Evolutionary conservation across 1,140 invertebrate genomes (phyloP), one percentile per base, ranked within the genome.

Genomic region (Penaeus indicus): DNA sequence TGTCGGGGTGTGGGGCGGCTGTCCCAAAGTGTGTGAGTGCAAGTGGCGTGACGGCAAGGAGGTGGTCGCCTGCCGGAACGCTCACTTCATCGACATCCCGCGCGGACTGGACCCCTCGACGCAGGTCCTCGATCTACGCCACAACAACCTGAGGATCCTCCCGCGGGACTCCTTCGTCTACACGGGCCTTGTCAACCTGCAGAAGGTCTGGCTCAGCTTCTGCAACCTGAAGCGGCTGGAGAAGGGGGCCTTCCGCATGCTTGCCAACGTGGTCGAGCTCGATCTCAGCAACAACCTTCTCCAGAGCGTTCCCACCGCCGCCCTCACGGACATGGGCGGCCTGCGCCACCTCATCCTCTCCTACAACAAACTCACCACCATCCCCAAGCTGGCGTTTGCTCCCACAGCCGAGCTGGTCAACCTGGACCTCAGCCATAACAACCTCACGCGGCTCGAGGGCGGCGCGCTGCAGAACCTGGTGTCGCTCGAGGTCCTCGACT

Each of bases 31-130:
- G 91, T 98, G 97, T 93, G 94, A 94, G 88, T 98, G 97, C 93
- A 98, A 97, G 93, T 98, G 97, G 97, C 97, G 97, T 93, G 95
- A 95, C 91, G 97, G 97, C 86, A 98, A 98, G 93, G 96, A 97
- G 91, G 97, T 96, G 32, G 97, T 97, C 5, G 96, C 97, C 92
- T 98, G 97, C 93, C 94, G 95, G 16, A 95, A 96, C 79, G 95
- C 95, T 96, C 72, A 90, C 69, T 90, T 88, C 54, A 88, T 86
- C 38, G 85, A 88, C 62, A 88, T 90, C 22, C 90, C 90, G 22
- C 80, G 86, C 42, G 86, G 86, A 25, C 67, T 88, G n/a, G 80
- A 75, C 77, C 78, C 87, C 22, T 88, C 88, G 11, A 91, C 90
- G 0, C 97, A 98, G 94, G 97, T 98, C 11, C 93, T 98, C 91